Evolutionary conservation across 1,140 invertebrate genomes (phyloP), one percentile per base, ranked within the genome.

Genomic region (Caerostris extrusa): DNA sequence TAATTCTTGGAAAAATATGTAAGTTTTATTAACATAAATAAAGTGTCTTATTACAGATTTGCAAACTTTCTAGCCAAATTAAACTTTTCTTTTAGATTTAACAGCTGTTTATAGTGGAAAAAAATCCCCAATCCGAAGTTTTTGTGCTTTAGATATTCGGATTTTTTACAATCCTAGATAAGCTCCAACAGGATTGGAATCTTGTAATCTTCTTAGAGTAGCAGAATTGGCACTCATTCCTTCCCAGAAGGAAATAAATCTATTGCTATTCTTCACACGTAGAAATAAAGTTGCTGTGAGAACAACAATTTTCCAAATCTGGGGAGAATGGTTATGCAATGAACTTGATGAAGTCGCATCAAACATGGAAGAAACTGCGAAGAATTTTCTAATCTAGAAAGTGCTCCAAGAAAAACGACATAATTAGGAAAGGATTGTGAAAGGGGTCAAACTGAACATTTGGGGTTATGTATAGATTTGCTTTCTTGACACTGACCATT

Each of bases 381-480:
- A 53, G 71, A 58, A 83, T 55, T 83, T 83, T 83, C 82, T 83
- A 83, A 83, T 83, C 82, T 57, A 58, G 82, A 83, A 58, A 83
- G 82, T 83, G 82, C 82, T 56, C 82, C 1, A 53, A 58, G 56
- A 83, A 83, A 55, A 56, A 34, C 14, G 82, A 17, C 56, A 83
- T 56, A 50, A 77, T 77, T 77, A 77, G 82, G 34, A 57, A 14
- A 8, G 71, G 53, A 7, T 77, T 50, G 8, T 10, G 50, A 10
- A 10, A 14, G 61, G 3, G 61, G 61, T 64, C 61, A 64, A 64
- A 14, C 12, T 17, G 61, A 17, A 64, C 12, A 17, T 64, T 64
- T 64, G 12, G 5, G 1, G 17, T 64, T 64, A 64, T 34, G 17
- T 10, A 14, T 14, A 64, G 61, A 64, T 17, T 64, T 12, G 1